Percentiles rank a stretch among this genome's conserved stretches.
phyloP scores from a whole-genome alignment of 2,797 vertebrate genomes.

The Myotis findleyi region DNA sequence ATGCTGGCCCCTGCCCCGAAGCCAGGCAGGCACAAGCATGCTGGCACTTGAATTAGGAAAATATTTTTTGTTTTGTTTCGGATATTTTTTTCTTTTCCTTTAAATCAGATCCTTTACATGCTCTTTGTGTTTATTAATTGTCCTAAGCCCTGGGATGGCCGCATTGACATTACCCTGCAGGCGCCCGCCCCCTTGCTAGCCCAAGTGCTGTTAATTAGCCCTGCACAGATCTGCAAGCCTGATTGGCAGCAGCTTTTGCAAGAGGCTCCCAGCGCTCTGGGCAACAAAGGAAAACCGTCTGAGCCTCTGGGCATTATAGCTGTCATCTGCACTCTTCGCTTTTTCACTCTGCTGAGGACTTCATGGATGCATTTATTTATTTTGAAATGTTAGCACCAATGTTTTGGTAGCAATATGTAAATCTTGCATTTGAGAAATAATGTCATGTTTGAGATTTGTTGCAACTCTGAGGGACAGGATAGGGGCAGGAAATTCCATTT shows the following conservation, averaged over 20 bases:
- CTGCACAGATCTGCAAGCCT: conserved; percentile 53
- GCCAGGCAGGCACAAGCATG: not conserved
- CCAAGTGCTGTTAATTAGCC: conserved; percentile 80
- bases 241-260: conserved; percentile 72
- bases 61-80: not conserved
- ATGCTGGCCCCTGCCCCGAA: conserved; percentile 38
- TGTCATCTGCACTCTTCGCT: not conserved
- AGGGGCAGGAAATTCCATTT: not conserved
- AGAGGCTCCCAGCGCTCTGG: conserved; percentile 49
- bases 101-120: conserved; percentile 47
- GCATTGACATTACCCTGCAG: not conserved
- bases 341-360: not conserved
- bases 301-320: not conserved
- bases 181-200: not conserved
- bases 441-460: conserved; percentile 44
- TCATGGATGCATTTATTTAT: conserved; percentile 40
- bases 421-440: conserved; percentile 22
- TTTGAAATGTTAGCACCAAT: conserved; percentile 28
- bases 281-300: conserved; percentile 70
- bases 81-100: not conserved
- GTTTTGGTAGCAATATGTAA: conserved; percentile 60
- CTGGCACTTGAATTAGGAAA: conserved; percentile 65
- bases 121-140: conserved; percentile 74
- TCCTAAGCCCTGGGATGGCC: conserved; percentile 54
- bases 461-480: not conserved